Base-by-base conservation (phyloP, 2,888 invertebrate genomes). In the Tinea pellionella region DNA sequence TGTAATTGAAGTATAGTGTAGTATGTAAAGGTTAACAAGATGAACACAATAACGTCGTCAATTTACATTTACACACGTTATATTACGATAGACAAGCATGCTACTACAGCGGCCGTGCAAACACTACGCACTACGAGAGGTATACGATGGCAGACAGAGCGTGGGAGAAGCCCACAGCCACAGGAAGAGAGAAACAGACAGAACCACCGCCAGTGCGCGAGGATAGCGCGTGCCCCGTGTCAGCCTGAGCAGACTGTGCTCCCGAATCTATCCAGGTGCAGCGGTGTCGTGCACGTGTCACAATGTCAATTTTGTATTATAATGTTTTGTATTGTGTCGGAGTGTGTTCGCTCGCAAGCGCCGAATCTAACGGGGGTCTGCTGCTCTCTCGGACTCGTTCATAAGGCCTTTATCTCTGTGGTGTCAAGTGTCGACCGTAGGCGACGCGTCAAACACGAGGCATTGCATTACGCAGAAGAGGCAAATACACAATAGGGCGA, bases 141-240 rank as follows among this genome's bases (percentile, higher is more conserved):
- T 53, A 24, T 47, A 47, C 15, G 47, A 47, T 24, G 53, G 53
- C 53, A 19, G 47, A 29, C 55, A 55, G 55, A 24, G 78, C 76
- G 78, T 80, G 85, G 84, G 81, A 65, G 72, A 78, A 77, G 77
- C 82, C 85, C 86, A 81, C 83, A 78, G 81, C 87, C 88, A 88
- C 88, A 88, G 88, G 83, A 87, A 88, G 88, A 88, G 88, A 88
- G 88, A 81, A 85, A 87, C 88, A 88, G 88, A 87, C 87, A 86
- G 84, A 81, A 78, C 87, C 87, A 79, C 85, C 87, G 87, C 80
- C 80, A 83, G 85, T 82, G 85, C 83, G 81, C 80, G 79, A 74
- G 78, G 74, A 72, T 72, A 63, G 63, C 61, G 60, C 61, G 61
- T 51, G 61, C 60, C 79, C 80, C 77, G 79, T 78, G 81, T 77